Base-by-base conservation (phyloP, 1,140 invertebrate species). In the Nebria ingens region DNA sequence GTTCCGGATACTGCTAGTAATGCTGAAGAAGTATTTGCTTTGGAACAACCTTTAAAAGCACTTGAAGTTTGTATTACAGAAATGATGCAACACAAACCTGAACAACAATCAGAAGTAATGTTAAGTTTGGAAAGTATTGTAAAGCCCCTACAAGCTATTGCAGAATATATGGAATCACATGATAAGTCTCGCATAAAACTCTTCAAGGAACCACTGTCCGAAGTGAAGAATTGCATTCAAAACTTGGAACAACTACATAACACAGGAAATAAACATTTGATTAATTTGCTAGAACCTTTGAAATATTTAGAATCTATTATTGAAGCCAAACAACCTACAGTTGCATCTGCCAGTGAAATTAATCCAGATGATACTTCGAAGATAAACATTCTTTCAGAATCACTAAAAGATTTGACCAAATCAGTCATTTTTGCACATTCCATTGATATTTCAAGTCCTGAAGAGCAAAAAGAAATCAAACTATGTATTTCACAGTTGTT, bases 11-110 rank as follows among this genome's bases (percentile, higher is more conserved):
- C 38, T 21, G 52, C 56, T 11, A 49, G 42, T 21, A 17, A 50
- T 19, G 2, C 34, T 19, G 20, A 53, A n/a, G 56, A 53, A 51
- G 11, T 49, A 13, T 13, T 34, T 2, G 19, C 25, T 11, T 51
- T 56, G 12, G 51, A 51, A 45, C 6, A 25, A 52, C 51, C 60
- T 12, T 49, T 60, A 11, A 53, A 60, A 53, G 52, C 29, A 34
- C 56, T 57, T 53, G 52, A 34, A 19, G 15, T 34, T 53, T 38
- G 54, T 52, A 34, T 55, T 13, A 42, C 53, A 4, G 53, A 55
- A 55, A 45, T 59, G n/a, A 51, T 25, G 13, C 23, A 56, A 19
- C 42, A 49, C n/a, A 54, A 59, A 21, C 56, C 58, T 11, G 56
- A 60, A 51, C 19, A 53, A 53, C 29, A 51, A 52, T 21, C 56